phyloP scores from a whole-genome alignment of 1,140 invertebrate genomes.

The Euura saliciscinereae region DNA sequence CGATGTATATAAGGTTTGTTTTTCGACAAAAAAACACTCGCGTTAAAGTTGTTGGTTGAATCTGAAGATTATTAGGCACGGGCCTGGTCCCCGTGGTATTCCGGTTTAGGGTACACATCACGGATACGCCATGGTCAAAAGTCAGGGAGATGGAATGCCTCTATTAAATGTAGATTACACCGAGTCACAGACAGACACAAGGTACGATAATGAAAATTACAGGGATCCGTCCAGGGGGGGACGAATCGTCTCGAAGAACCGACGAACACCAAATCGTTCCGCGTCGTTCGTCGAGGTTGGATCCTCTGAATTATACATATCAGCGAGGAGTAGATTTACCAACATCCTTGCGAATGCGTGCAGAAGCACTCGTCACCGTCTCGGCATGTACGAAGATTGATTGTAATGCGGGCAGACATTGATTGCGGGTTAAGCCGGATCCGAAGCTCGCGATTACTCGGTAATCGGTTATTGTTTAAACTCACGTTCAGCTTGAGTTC shows the following conservation, averaged over 20 bases:
- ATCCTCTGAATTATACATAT: too few species aligned
- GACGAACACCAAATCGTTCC: neutral
- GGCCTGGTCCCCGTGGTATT: neutral
- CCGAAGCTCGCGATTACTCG: too few species aligned
- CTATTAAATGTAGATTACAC: slow-evolving; percentile 5
- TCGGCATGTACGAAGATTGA: too few species aligned
- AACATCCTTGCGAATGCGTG: too few species aligned
- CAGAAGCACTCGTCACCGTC: too few species aligned
- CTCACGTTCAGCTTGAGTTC: too few species aligned
- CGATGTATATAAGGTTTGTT: slow-evolving; percentile 4
- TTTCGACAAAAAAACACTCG: neutral
- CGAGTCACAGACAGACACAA: neutral
- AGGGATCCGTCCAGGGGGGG: neutral
- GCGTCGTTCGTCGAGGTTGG: too few species aligned
- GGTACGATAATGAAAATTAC: slow-evolving; percentile 3
- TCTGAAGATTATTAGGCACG: neutral
- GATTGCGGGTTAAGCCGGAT: too few species aligned
- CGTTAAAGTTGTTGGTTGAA: neutral
- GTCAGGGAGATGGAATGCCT: neutral
- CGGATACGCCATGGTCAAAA: slow-evolving; percentile 1
- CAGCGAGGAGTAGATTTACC: too few species aligned
- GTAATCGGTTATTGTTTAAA: too few species aligned
- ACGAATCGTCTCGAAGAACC: neutral
- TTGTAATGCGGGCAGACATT: too few species aligned
- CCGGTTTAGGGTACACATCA: neutral